Percentiles rank a stretch among this genome's conserved stretches.
Evolutionary conservation across 1,140 invertebrate genomes (phyloP).

Genomic region (Cotesia chilonis): DNA sequence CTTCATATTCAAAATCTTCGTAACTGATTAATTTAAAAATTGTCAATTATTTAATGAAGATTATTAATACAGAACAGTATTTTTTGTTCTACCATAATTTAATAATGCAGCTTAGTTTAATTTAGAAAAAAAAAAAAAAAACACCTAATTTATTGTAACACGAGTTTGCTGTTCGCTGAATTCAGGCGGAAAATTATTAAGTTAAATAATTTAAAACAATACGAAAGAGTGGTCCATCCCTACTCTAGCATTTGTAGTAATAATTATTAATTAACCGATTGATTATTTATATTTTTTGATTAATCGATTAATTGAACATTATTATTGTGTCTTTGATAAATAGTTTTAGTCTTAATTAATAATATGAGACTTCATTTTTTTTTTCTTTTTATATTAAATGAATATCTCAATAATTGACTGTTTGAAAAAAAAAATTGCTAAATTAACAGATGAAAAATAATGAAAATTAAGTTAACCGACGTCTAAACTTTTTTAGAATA

Average conservation of each 20-base stretch:
- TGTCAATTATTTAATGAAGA: neutral
- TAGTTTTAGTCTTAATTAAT: too few species aligned
- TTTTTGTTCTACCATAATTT: conserved; percentile 14
- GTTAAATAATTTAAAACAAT: conserved; percentile 1
- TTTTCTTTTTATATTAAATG: too few species aligned
- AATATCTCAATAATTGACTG: too few species aligned
- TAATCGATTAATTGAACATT: neutral
- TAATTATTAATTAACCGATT: conserved; percentile 22
- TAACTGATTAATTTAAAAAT: conserved; percentile 1
- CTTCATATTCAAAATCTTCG: conserved; percentile 14
- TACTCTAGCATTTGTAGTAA: conserved; percentile 39
- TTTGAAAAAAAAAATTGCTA: too few species aligned
- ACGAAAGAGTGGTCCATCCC: conserved; percentile 32
- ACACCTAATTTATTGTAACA: neutral
- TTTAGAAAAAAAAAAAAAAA: conserved; percentile 16
- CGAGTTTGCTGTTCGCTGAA: conserved; percentile 1
- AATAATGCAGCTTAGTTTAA: conserved; percentile 24
- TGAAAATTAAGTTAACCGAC: too few species aligned
- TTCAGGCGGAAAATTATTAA: neutral
- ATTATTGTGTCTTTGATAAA: neutral
- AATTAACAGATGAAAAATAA: too few species aligned
- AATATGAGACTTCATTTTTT: too few species aligned
- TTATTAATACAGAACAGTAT: conserved; percentile 1
- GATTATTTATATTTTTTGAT: neutral
- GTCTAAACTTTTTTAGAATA: too few species aligned